Percentiles rank a stretch among this genome's conserved stretches.
phyloP scores from a whole-genome alignment of 2,113 vertebrate genomes.

The Cottus gobio region DNA sequence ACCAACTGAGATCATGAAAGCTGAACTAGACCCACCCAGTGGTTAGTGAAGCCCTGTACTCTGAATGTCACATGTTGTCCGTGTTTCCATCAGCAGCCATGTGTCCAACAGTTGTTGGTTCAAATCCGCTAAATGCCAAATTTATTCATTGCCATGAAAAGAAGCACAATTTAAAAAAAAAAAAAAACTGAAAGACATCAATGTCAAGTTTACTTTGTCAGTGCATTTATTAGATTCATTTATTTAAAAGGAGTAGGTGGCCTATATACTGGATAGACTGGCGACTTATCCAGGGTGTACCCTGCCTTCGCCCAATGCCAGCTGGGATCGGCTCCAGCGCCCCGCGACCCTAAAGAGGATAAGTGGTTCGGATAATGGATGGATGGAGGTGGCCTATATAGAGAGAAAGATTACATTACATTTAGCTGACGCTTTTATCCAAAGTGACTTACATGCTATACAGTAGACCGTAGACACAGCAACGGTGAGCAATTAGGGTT shows the following conservation, averaged over 20 bases:
- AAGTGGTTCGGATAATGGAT: too few relatives aligned
- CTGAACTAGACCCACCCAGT: neutral
- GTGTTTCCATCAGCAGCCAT: neutral
- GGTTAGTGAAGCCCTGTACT: neutral
- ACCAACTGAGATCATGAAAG: constrained; percentile 3
- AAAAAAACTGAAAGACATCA: neutral
- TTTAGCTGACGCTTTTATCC: too few relatives aligned
- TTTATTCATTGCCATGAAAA: neutral
- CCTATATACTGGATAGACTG: too few relatives aligned
- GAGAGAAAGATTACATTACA: too few relatives aligned
- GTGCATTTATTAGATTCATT: neutral
- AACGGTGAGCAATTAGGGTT: too few relatives aligned
- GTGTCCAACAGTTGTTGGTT: neutral
- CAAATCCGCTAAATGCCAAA: neutral
- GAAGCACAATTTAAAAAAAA: neutral
- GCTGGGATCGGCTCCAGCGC: too few relatives aligned
- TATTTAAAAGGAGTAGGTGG: neutral
- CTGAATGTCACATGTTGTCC: constrained; percentile 6
- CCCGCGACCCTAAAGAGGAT: too few relatives aligned
- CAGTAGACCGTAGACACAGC: too few relatives aligned
- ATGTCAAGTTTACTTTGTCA: neutral
- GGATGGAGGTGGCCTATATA: neutral
- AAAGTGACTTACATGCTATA: too few relatives aligned
- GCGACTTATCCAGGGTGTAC: too few relatives aligned
- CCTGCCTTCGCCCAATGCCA: too few relatives aligned